Conservation (phyloP, 1,140 invertebrate genomes). For the Apis laboriosa region DNA sequence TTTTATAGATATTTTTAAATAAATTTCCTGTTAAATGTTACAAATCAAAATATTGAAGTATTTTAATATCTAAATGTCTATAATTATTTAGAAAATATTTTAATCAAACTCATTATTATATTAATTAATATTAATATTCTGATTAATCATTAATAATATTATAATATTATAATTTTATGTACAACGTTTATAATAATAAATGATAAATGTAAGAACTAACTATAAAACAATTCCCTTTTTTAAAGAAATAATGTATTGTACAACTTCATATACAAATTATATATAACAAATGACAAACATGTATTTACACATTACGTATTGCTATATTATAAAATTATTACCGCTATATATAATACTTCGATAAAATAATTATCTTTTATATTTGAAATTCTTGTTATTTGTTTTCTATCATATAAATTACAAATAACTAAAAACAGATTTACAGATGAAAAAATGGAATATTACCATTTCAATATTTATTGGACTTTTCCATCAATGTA, state of each 20-base stretch:
- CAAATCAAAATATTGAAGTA: neutral
- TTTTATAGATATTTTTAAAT: neutral
- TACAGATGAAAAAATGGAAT: constrained; percentile 22
- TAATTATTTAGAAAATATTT: constrained; percentile 9
- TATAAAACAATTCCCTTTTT: constrained; percentile 21
- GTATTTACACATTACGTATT: constrained; percentile 48
- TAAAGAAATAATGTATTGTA: constrained; percentile 39
- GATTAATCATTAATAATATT: neutral
- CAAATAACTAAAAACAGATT: constrained; percentile 14
- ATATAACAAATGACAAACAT: constrained; percentile 47
- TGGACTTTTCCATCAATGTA: constrained; percentile 76
- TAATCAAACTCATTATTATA: neutral
- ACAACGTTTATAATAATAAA: neutral
- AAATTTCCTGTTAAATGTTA: neutral
- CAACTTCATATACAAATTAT: constrained; percentile 44
- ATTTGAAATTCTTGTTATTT: constrained; percentile 8
- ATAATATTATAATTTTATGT: neutral
- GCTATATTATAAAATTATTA: constrained; percentile 43
- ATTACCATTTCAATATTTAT: constrained; percentile 56
- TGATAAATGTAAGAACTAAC: constrained; percentile 20
- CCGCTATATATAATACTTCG: constrained; percentile 2
- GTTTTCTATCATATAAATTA: constrained; percentile 7
- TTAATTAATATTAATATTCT: neutral
- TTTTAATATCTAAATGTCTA: neutral
- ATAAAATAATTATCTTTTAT: constrained; percentile 21